Evolutionary conservation across 2,113 vertebrate genomes (phyloP), one percentile per base, ranked within the genome.

Genomic region (Oryzias curvinotus): DNA sequence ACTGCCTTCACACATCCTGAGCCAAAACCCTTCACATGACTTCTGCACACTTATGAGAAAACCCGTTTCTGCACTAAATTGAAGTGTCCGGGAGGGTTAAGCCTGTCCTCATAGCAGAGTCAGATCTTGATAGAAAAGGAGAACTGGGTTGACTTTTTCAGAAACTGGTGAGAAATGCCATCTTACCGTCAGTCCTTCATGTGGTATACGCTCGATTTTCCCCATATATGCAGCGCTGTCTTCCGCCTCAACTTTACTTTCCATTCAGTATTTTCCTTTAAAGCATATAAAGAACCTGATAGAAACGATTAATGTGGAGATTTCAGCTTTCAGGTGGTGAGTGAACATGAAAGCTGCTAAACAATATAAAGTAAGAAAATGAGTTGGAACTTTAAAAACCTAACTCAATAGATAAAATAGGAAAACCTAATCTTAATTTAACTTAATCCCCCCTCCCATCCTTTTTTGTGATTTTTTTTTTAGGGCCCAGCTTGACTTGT

Each of bases 131-230:
- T 52, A 19, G 50, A 60, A 60, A 72, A 49, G 71, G 65, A 78
- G 65, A 73, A 60, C 67, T 54, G 49, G 60, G 71, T 66, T 62
- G 50, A 65, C 76, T 81, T 88, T 89, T 87, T 89, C 62, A 81
- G 83, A 90, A 87, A 80, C 68, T 78, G 73, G 71, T 78, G 69
- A 79, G 42, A 57, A 77, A 82, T 68, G 60, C 67, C 50, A 52
- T 58, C 63, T 76, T 82, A 63, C 74, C 44, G 63, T 59, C 46
- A 48, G 44, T 58, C 42, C 81, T 88, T 88, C 57, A 88, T 90
- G 85, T 91, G 87, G 85, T 91, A 74, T 63, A 19, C 45, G 53
- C 69, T 62, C 69, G 62, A 77, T 77, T 71, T 65, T 62, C n/a
- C 73, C 46, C 18, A 68, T 62, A 65, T 82, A 76, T 78, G 68